Conservation (phyloP, 2,113 vertebrate genomes). For the Oenanthe melanoleuca region DNA sequence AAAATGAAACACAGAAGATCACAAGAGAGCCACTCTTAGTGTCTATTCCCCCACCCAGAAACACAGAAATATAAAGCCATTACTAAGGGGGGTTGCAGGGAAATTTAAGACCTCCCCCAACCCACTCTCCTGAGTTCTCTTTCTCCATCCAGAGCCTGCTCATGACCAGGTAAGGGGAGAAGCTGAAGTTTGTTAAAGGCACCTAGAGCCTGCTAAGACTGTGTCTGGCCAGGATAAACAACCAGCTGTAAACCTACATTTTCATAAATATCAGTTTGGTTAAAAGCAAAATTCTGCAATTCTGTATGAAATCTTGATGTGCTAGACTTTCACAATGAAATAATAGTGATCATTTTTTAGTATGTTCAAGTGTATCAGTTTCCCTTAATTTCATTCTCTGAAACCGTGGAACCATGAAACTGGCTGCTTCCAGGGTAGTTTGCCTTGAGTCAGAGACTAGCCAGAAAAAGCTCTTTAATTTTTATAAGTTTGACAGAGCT, state of each 20-base stretch:
- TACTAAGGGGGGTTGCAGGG: neutral
- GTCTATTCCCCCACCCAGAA: neutral
- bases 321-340: neutral
- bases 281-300: neutral
- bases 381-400: neutral
- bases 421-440: neutral
- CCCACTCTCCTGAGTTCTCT: neutral
- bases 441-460: neutral
- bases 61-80: neutral
- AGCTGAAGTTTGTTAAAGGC: neutral
- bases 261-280: neutral
- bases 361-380: neutral
- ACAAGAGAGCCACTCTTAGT: neutral
- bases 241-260: neutral
- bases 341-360: neutral
- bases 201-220: neutral
- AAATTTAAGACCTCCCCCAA: neutral
- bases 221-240: neutral
- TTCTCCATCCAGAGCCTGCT: neutral
- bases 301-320: neutral
- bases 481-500: conserved; percentile 12
- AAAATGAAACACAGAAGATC: neutral
- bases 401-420: neutral
- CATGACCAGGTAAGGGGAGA: neutral
- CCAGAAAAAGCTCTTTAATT: neutral